Evolutionary conservation across 2,888 invertebrate genomes (phyloP).

Genomic region (Melinaea menophilus): DNA sequence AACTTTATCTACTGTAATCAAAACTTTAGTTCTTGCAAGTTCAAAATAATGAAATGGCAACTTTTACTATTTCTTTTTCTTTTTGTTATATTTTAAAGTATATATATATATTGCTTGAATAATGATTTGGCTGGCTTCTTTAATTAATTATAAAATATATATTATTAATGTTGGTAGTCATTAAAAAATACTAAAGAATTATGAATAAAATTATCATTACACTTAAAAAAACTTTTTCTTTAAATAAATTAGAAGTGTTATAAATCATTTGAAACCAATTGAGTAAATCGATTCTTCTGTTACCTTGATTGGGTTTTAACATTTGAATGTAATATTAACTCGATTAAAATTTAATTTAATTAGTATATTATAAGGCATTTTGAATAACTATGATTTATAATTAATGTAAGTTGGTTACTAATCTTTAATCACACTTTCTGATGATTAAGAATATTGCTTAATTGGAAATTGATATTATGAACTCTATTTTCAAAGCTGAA

Average conservation of each 20-base stretch:
- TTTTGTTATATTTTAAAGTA: no score
- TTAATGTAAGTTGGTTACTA: no score
- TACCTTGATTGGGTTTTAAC: background rate
- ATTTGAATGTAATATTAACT: background rate
- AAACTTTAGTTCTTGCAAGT: background rate
- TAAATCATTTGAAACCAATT: constrained; percentile 1
- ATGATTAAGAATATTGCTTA: no score
- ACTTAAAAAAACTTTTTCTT: background rate
- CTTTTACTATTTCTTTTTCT: background rate
- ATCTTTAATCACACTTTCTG: no score
- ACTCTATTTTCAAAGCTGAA: no score
- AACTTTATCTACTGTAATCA: background rate
- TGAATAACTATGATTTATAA: no score
- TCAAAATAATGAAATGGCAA: background rate
- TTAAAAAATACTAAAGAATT: background rate
- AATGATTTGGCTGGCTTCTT: no score
- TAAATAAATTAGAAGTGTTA: background rate
- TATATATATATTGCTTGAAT: no score
- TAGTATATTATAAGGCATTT: no score
- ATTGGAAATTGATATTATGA: no score
- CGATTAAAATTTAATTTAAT: background rate
- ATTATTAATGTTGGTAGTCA: no score
- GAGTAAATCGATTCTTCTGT: background rate
- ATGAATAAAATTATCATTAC: constrained; percentile 2
- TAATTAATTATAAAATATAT: no score